Conservation (phyloP, 30 jellyfish, hydroid and myxozoan genomes). For the Aurelia aurita region DNA sequence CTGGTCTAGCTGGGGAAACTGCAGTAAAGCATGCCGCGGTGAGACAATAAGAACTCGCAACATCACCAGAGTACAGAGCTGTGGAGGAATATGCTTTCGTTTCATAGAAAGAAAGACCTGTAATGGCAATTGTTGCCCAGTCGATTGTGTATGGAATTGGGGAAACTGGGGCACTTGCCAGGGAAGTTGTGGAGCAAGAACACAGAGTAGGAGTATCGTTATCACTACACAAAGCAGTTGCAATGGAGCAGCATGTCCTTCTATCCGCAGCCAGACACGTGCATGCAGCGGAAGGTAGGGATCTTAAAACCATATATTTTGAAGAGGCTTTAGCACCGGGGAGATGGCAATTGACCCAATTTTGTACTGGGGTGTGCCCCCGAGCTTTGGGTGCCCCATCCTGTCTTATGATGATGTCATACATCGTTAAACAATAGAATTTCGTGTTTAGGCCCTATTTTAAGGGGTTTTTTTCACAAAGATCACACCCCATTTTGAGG, state of each 20-base stretch:
- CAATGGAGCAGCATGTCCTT: slow-evolving; percentile 59
- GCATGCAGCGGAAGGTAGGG: slow-evolving; percentile 63
- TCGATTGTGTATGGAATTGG: slow-evolving; percentile 33
- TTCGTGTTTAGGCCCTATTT: too few relatives aligned
- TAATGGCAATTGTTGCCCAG: slow-evolving; percentile 33
- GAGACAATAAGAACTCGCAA: slow-evolving; percentile 8
- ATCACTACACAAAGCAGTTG: slow-evolving; percentile 26
- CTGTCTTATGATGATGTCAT: too few relatives aligned
- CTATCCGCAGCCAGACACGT: background rate
- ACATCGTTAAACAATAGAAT: too few relatives aligned
- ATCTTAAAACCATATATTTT: background rate
- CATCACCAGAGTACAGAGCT: slow-evolving; percentile 10
- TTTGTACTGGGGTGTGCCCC: too few relatives aligned
- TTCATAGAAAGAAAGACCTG: slow-evolving; percentile 1
- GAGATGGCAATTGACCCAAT: too few relatives aligned
- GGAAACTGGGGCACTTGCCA: slow-evolving; percentile 48
- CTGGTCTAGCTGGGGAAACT: slow-evolving; percentile 46
- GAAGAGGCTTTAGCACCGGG: too few relatives aligned
- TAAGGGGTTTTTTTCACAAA: too few relatives aligned
- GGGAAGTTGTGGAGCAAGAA: slow-evolving; percentile 34
- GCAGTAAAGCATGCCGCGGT: slow-evolving; percentile 53
- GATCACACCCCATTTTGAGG: too few relatives aligned
- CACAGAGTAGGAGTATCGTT: slow-evolving; percentile 13
- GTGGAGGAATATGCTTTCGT: slow-evolving; percentile 46
- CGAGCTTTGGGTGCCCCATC: too few relatives aligned